These are phyloP conservation scores for Arrhopalites spinosus DNA, from an alignment of 2,888 invertebrate genomes.

Conservation along the genomic window DNA sequence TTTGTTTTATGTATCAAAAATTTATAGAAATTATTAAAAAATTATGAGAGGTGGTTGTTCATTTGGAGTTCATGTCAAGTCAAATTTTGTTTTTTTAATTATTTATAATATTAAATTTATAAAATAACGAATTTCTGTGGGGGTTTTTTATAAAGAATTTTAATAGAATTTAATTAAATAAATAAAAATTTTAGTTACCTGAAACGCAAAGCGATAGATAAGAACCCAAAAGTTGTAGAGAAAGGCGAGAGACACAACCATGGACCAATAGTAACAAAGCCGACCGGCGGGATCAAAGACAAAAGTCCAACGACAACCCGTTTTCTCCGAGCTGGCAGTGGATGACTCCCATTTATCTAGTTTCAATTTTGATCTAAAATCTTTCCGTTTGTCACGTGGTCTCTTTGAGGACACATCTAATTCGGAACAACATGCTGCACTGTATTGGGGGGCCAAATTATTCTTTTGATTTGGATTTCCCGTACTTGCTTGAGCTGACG, in stretches of 20 bases:
- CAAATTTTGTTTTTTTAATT: too few relatives aligned
- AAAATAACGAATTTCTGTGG: too few relatives aligned
- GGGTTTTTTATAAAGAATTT: too few relatives aligned
- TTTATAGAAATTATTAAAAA: too few relatives aligned
- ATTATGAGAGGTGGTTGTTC: too few relatives aligned
- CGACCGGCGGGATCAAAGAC: conserved; percentile 98
- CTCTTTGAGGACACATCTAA: conserved; percentile 75
- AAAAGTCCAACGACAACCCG: conserved; percentile 83
- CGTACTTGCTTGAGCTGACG: conserved; percentile 60
- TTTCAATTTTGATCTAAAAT: conserved; percentile 59
- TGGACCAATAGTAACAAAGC: conserved; percentile 95
- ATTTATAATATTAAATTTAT: too few relatives aligned
- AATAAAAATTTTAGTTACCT: conserved; percentile 76
- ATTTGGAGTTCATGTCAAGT: too few relatives aligned
- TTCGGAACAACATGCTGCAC: conserved; percentile 65
- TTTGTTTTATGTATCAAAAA: too few relatives aligned
- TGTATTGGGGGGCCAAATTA: conserved; percentile 51
- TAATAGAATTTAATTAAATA: too few relatives aligned
- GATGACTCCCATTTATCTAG: conserved; percentile 60
- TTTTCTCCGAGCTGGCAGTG: conserved; percentile 58
- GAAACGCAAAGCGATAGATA: conserved; percentile 98
- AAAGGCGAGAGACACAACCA: conserved; percentile 94
- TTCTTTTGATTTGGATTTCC: conserved; percentile 52
- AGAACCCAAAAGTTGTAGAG: conserved; percentile 98
- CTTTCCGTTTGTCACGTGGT: conserved; percentile 62